Evolutionary conservation across 2,888 invertebrate species (phyloP).

Genomic region (Alcis repandata): DNA sequence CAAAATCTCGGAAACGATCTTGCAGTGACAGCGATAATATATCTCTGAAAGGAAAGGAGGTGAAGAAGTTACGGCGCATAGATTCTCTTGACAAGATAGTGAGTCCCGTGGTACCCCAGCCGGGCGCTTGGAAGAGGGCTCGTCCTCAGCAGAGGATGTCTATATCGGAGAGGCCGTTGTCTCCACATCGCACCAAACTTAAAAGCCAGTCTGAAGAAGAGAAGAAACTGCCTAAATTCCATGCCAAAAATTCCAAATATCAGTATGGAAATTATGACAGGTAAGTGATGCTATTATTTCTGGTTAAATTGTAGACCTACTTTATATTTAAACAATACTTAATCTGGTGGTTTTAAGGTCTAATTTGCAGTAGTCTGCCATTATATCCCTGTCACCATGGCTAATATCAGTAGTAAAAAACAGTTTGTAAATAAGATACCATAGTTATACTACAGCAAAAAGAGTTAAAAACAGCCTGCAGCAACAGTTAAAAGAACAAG

Average conservation of each 20-base stretch:
- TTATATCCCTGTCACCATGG: no score
- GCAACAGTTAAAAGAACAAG: no score
- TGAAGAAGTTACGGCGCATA: conserved; percentile 88
- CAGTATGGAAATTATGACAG: conserved; percentile 98
- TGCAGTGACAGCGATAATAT: conserved; percentile 86
- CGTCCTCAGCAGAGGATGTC: conserved; percentile 70
- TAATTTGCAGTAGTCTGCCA: no score
- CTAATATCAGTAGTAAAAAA: no score
- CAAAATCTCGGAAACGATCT: conserved; percentile 80
- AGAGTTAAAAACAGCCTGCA: no score
- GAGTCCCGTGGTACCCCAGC: conserved; percentile 96
- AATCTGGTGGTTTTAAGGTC: no score
- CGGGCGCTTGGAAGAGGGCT: conserved; percentile 92
- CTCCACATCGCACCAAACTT: conserved; percentile 73
- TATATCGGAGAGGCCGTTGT: conserved; percentile 80
- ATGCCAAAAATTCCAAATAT: conserved; percentile 92
- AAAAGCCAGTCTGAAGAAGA: conserved; percentile 73
- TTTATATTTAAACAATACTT: no score
- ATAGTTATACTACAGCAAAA: no score
- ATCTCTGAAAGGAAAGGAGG: conserved; percentile 83
- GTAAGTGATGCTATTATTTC: conserved; percentile 58
- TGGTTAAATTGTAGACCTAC: no score
- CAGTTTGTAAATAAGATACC: no score
- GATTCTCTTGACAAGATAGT: conserved; percentile 95
- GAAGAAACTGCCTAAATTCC: conserved; percentile 88